These are phyloP conservation scores for Bathynomus jamesi DNA, from an alignment of 1,140 invertebrate species.

Conservation along the genomic window DNA sequence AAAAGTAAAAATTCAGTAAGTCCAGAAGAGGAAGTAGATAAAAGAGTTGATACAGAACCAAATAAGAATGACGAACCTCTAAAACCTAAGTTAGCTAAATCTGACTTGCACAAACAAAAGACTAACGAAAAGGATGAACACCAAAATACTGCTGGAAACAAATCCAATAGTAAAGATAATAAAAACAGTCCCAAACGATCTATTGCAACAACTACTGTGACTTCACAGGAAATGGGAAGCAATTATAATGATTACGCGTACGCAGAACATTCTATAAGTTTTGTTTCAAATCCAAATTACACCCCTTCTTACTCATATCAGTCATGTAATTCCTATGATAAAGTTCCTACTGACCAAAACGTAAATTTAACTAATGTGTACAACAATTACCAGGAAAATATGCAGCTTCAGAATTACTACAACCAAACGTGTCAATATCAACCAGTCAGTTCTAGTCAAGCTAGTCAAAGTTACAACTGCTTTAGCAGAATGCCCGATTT, in stretches of 20 bases:
- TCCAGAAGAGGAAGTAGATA: too few relatives aligned
- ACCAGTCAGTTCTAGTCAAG: not conserved
- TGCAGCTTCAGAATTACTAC: not conserved
- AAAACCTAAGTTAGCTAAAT: too few relatives aligned
- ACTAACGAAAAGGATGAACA: too few relatives aligned
- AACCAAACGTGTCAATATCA: not conserved
- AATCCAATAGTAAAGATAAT: too few relatives aligned
- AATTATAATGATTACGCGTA: not conserved
- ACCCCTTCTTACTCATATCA: not conserved
- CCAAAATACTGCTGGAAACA: too few relatives aligned
- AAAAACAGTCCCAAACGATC: not conserved
- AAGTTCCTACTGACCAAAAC: not conserved
- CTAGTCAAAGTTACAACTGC: not conserved
- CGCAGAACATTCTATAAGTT: not conserved
- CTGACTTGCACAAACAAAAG: too few relatives aligned
- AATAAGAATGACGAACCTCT: not conserved
- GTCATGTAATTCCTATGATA: not conserved
- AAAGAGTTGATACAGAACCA: too few relatives aligned
- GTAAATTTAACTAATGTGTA: not conserved
- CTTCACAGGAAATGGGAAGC: not conserved
- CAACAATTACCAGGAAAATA: not conserved
- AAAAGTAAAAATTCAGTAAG: too few relatives aligned
- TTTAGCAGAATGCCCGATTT: too few relatives aligned
- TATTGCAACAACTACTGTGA: not conserved
- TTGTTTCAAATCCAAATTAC: not conserved